A percentile compares a stretch with the other conserved stretches of the same genome.
Conservation (phyloP, 1,140 invertebrate genomes). For the Panulirus ornatus region DNA sequence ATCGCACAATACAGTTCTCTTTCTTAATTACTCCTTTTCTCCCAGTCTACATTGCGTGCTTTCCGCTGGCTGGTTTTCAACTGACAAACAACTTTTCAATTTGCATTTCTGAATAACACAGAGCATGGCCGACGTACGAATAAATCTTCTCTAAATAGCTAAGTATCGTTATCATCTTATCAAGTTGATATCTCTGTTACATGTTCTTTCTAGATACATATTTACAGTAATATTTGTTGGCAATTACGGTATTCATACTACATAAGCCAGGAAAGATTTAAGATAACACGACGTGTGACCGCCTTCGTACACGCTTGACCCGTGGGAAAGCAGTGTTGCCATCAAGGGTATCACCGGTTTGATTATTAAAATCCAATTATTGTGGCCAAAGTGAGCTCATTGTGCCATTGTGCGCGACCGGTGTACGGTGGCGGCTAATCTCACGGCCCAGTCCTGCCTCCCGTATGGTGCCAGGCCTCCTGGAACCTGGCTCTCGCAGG, state of each 20-base stretch:
- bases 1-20: neutral
- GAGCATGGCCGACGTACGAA: neutral
- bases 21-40: conserved; percentile 44
- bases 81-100: conserved; percentile 69
- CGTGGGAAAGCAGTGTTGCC: conserved; percentile 63
- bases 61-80: conserved; percentile 45
- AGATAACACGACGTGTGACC: too few relatives aligned
- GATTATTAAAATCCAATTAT: conserved; percentile 73
- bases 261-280: too few relatives aligned
- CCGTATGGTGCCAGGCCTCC: too few relatives aligned
- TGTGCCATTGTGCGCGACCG: conserved; percentile 45
- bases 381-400: conserved; percentile 35
- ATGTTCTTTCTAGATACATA: too few relatives aligned
- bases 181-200: too few relatives aligned
- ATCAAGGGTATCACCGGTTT: conserved; percentile 30
- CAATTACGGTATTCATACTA: too few relatives aligned
- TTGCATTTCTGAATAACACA: conserved; percentile 65
- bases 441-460: too few relatives aligned
- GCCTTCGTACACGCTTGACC: conserved; percentile 37
- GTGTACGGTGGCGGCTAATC: neutral
- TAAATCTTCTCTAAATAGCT: too few relatives aligned
- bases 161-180: too few relatives aligned
- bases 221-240: too few relatives aligned
- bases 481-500: neutral
- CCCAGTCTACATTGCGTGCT: conserved; percentile 29